These are phyloP conservation scores for Opisthocomus hoazin DNA, from an alignment of 2,113 vertebrate species.

Conservation along the genomic window DNA sequence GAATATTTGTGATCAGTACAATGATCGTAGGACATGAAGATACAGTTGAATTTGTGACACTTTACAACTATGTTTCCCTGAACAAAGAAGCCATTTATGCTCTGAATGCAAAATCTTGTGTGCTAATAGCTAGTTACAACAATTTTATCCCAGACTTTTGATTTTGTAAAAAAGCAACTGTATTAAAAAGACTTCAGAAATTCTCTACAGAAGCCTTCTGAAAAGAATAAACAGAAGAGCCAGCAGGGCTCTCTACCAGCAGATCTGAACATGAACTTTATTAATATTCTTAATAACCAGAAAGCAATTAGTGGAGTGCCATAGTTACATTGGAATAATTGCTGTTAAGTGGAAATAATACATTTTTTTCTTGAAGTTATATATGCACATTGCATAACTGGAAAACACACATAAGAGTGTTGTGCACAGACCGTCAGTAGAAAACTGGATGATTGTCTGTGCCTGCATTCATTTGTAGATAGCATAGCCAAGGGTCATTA, in stretches of 20 bases:
- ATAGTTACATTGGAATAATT: neutral
- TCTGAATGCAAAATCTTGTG: neutral
- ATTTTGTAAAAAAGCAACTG: neutral
- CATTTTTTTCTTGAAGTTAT: neutral
- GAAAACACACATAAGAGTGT: neutral
- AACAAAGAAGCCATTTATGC: neutral
- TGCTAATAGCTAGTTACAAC: neutral
- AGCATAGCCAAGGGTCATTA: conserved; percentile 71
- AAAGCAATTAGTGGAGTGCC: neutral
- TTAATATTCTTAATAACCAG: conserved; percentile 33
- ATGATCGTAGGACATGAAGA: neutral
- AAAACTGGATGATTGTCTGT: conserved; percentile 30
- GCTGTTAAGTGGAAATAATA: neutral
- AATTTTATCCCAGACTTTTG: conserved; percentile 21
- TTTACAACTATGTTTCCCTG: neutral
- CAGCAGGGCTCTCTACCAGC: neutral
- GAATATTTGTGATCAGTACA: neutral
- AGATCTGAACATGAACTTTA: conserved; percentile 28
- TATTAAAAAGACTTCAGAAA: neutral
- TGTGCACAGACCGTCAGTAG: neutral
- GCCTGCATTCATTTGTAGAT: conserved; percentile 41
- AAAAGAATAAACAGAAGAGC: neutral
- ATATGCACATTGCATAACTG: neutral
- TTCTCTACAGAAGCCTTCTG: neutral
- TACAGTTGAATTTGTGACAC: neutral